phyloP scores from a whole-genome alignment of 2,888 invertebrate genomes.

The Ferdinandea cuprea region DNA sequence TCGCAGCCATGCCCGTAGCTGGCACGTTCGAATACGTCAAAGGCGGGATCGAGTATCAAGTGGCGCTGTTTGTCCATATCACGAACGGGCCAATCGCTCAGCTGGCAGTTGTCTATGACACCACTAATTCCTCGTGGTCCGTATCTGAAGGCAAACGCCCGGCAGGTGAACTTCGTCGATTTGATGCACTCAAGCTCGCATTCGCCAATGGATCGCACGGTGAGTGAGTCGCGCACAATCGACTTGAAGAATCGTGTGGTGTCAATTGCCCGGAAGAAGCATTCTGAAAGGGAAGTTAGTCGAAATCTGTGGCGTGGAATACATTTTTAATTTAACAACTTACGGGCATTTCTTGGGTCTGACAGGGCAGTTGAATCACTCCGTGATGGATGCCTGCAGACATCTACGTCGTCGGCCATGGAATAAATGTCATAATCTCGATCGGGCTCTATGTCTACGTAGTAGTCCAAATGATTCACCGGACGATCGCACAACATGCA shows the following conservation, averaged over 20 bases:
- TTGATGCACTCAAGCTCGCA: conserved; percentile 91
- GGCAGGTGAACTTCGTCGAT: conserved; percentile 89
- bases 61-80: conserved; percentile 86
- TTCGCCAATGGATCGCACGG: conserved; percentile 88
- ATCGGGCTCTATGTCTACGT: conserved; percentile 89
- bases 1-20: conserved; percentile 93
- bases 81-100: conserved; percentile 89
- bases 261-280: conserved; percentile 92
- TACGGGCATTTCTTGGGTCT: conserved; percentile 83
- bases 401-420: conserved; percentile 86
- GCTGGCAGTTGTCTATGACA: conserved; percentile 89
- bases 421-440: conserved; percentile 92
- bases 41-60: conserved; percentile 86
- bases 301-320: no score
- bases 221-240: conserved; percentile 87
- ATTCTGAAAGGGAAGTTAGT: conserved; percentile 85
- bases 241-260: conserved; percentile 87
- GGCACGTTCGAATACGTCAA: conserved; percentile 91
- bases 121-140: conserved; percentile 86
- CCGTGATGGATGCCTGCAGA: conserved; percentile 82
- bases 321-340: conserved; percentile 66
- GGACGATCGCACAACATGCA: conserved; percentile 90
- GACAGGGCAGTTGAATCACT: conserved; percentile 81
- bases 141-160: conserved; percentile 91
- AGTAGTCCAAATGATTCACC: conserved; percentile 88